A percentile compares a stretch with the other conserved stretches of the same genome.
Evolutionary conservation across 2,888 invertebrate species (phyloP).

Genomic region (Torymus tubicola): DNA sequence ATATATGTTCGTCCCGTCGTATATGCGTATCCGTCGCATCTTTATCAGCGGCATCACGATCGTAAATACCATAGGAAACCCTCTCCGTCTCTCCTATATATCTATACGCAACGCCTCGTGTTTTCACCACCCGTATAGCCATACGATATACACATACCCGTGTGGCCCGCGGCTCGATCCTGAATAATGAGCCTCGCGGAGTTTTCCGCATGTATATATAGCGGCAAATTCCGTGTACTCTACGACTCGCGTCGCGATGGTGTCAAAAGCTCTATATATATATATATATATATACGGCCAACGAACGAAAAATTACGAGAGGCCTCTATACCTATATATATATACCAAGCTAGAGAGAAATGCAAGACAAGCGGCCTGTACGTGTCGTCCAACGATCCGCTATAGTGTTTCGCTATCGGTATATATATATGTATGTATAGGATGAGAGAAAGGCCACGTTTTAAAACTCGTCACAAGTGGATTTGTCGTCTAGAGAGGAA

Average conservation of each 20-base stretch:
- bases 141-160: conserved; percentile 2
- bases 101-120: conserved; percentile 34
- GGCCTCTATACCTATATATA: too few relatives aligned
- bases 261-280: background rate
- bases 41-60: conserved; percentile 20
- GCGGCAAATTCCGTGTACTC: conserved; percentile 13
- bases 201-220: too few relatives aligned
- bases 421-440: conserved; percentile 61
- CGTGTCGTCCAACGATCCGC: conserved; percentile 37
- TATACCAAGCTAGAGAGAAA: too few relatives aligned
- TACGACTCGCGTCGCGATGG: background rate
- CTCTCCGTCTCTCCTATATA: background rate
- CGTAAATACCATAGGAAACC: conserved; percentile 28
- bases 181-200: conserved; percentile 45
- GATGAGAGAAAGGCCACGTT: conserved; percentile 58
- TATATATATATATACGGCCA: too few relatives aligned
- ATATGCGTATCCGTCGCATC: conserved; percentile 48
- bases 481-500: conserved; percentile 63
- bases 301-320: conserved; percentile 29
- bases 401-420: conserved; percentile 63
- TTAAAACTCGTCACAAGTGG: conserved; percentile 73
- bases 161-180: conserved; percentile 28
- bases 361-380: conserved; percentile 54
- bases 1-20: background rate
- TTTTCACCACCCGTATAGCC: background rate